Evolutionary conservation across 2,888 invertebrate species (phyloP).

Genomic region (Ditylenchus weischeri): DNA sequence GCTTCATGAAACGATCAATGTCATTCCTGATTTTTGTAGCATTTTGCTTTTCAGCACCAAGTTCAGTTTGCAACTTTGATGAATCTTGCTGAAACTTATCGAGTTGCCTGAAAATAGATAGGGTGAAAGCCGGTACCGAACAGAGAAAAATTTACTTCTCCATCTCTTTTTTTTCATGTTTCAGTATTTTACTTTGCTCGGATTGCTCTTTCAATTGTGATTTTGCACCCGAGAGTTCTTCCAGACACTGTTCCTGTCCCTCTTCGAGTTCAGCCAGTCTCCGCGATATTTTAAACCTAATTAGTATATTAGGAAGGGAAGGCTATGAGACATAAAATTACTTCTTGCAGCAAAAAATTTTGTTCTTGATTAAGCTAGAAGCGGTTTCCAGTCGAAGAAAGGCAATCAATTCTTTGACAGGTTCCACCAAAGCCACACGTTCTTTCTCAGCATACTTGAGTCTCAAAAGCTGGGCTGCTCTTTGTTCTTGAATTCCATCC

Average conservation of each 20-base stretch:
- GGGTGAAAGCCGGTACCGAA: not conserved
- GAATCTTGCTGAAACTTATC: conserved; percentile 17
- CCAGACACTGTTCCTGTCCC: not conserved
- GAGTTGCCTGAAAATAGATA: conserved; percentile 12
- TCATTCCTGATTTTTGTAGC: conserved; percentile 18
- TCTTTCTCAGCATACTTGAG: conserved; percentile 68
- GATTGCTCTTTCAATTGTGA: conserved; percentile 17
- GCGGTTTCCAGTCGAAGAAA: conserved; percentile 79
- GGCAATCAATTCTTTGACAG: conserved; percentile 62
- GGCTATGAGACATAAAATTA: not conserved
- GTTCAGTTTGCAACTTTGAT: not conserved
- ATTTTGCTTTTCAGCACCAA: conserved; percentile 19
- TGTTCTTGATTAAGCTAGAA: conserved; percentile 69
- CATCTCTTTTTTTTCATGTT: conserved; percentile 18
- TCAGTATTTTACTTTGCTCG: conserved; percentile 9
- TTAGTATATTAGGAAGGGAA: not conserved
- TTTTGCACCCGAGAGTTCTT: conserved; percentile 11
- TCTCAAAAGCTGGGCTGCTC: conserved; percentile 28
- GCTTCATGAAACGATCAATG: conserved; percentile 19
- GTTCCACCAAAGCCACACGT: conserved; percentile 61
- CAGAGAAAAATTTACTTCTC: conserved; percentile 17
- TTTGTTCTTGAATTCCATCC: conserved; percentile 18
- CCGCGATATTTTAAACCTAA: conserved; percentile 12
- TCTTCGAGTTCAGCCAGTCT: conserved; percentile 10
- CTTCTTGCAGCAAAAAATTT: conserved; percentile 20